Conservation (phyloP, 2,888 invertebrate genomes). For the Brachyptera risi region DNA sequence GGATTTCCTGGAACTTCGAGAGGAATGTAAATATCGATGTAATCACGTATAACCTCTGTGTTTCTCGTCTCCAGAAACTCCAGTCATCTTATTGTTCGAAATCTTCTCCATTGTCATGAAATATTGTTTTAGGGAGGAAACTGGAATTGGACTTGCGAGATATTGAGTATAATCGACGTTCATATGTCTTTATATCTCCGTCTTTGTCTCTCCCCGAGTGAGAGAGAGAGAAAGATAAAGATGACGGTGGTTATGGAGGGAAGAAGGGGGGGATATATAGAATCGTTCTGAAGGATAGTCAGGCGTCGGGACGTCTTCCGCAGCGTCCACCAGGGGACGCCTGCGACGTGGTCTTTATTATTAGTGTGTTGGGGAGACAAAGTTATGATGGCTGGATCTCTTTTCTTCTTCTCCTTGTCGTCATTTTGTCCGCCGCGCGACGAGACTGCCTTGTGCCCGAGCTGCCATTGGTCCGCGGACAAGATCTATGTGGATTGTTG, state of each 20-base stretch:
- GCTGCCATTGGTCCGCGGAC: constrained; percentile 20
- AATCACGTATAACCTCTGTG: no score
- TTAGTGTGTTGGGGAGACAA: constrained; percentile 19
- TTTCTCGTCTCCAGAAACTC: no score
- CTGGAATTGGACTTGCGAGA: constrained; percentile 14
- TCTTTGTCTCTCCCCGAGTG: background rate
- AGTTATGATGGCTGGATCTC: constrained; percentile 24
- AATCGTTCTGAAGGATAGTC: background rate
- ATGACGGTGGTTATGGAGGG: background rate
- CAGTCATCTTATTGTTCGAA: constrained; percentile 2
- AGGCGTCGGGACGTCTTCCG: no score
- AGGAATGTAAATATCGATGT: no score
- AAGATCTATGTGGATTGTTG: constrained; percentile 27
- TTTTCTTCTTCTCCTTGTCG: background rate
- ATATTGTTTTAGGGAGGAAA: constrained; percentile 18
- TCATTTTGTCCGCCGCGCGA: no score
- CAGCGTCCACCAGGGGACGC: constrained; percentile 5
- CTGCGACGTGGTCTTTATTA: constrained; percentile 22
- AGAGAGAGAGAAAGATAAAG: background rate
- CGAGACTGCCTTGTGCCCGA: background rate
- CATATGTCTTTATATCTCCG: constrained; percentile 21
- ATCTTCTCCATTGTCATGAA: constrained; percentile 2
- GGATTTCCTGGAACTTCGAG: no score
- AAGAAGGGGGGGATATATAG: background rate
- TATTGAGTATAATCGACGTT: constrained; percentile 13